These are phyloP conservation scores for Sphaerophoria rueppellii DNA, from an alignment of 2,888 invertebrate genomes.

Conservation along the genomic window DNA sequence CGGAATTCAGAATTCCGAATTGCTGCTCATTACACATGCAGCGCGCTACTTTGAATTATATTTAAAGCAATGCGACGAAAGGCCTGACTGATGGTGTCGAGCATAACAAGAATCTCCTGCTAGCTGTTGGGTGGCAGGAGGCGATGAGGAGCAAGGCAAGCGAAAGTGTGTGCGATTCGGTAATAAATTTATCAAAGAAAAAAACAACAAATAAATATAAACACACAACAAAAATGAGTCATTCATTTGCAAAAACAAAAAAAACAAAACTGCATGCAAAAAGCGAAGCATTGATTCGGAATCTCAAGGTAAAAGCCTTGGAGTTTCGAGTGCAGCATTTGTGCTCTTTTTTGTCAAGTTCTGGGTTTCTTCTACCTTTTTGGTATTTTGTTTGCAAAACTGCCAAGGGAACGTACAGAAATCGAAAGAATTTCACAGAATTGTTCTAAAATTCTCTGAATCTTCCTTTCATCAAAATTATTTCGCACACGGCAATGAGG, in stretches of 20 bases:
- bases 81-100: conserved; percentile 9
- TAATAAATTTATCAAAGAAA: conserved; percentile 39
- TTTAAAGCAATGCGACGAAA: conserved; percentile 43
- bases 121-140: background rate
- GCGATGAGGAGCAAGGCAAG: background rate
- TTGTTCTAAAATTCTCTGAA: conserved; percentile 1
- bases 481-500: background rate
- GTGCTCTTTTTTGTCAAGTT: conserved; percentile 31
- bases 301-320: conserved; percentile 60
- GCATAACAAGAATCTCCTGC: conserved; percentile 40
- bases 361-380: background rate
- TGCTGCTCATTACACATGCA: conserved; percentile 42
- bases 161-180: conserved; percentile 30
- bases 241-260: conserved; percentile 41
- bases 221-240: conserved; percentile 49
- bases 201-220: background rate
- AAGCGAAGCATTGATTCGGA: conserved; percentile 45
- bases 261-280: background rate
- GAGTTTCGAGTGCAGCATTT: conserved; percentile 21
- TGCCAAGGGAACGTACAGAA: background rate
- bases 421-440: background rate
- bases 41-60: conserved; percentile 47
- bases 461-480: background rate
- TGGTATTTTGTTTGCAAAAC: background rate
- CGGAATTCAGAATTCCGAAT: background rate